phyloP scores from a whole-genome alignment of 1,140 invertebrate species.

The Aphis gossypii region DNA sequence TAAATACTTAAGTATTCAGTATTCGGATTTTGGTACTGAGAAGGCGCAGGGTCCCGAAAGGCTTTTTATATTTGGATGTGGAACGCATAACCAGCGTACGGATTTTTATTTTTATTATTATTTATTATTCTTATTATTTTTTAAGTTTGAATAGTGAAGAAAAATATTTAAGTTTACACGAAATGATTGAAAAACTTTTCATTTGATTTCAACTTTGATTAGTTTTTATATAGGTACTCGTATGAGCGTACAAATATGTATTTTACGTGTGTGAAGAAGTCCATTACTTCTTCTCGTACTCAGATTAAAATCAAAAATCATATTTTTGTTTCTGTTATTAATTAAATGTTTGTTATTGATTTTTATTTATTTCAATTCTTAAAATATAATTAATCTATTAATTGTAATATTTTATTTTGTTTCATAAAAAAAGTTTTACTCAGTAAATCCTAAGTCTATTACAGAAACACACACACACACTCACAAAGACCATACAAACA shows the following conservation, averaged over 20 bases:
- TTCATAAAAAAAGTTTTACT: background rate
- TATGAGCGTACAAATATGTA: background rate
- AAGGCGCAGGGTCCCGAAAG: background rate
- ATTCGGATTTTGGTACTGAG: background rate
- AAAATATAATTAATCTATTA: background rate
- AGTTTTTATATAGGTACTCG: background rate
- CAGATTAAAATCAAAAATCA: background rate
- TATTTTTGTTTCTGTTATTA: background rate
- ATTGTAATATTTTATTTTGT: background rate
- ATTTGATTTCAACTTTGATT: conserved; percentile 21
- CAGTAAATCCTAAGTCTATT: background rate
- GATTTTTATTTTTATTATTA: background rate
- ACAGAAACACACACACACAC: background rate
- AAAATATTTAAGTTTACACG: background rate
- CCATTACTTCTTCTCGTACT: background rate
- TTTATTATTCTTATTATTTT: background rate
- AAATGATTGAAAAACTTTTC: conserved; percentile 44
- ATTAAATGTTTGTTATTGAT: background rate
- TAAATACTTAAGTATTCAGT: background rate
- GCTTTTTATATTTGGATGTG: background rate
- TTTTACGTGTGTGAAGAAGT: background rate
- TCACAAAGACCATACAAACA: background rate
- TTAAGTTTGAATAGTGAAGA: background rate
- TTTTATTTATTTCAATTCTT: background rate
- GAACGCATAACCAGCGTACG: background rate